Evolutionary conservation across 53 echinoderm and acorn worm species (phyloP).

Genomic region (Henricia sp.): DNA sequence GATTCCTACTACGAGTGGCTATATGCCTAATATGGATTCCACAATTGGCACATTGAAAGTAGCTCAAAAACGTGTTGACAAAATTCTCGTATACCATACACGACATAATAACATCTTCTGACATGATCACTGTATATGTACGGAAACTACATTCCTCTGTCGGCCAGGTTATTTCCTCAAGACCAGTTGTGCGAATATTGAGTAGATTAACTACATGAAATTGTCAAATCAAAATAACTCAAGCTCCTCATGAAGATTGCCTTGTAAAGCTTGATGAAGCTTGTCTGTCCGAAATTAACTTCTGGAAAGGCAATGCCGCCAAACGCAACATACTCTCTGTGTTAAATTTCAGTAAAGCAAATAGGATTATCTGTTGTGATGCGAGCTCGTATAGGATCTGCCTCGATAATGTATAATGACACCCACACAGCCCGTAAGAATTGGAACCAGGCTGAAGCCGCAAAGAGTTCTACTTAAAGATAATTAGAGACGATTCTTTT

Average conservation of each 20-base stretch:
- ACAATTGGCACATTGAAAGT: neutral
- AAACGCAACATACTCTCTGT: neutral
- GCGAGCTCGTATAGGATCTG: slow-evolving; percentile 23
- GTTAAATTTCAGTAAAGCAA: neutral
- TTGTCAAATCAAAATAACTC: neutral
- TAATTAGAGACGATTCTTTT: slow-evolving; percentile 23
- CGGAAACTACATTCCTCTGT: slow-evolving; percentile 8
- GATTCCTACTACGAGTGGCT: slow-evolving; percentile 1
- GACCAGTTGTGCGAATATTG: slow-evolving; percentile 19
- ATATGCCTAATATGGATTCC: slow-evolving; percentile 1
- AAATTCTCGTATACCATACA: neutral
- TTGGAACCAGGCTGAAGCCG: slow-evolving; percentile 32
- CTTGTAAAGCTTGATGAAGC: neutral
- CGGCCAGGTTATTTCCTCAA: slow-evolving; percentile 7
- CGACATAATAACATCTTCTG: neutral
- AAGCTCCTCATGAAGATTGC: neutral
- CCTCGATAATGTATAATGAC: slow-evolving; percentile 12
- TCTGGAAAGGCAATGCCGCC: slow-evolving; percentile 1
- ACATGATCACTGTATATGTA: neutral
- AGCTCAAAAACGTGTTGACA: neutral
- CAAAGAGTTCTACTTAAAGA: slow-evolving; percentile 46
- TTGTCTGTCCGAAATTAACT: neutral
- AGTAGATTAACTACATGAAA: neutral
- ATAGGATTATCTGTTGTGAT: slow-evolving; percentile 27
- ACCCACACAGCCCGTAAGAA: slow-evolving; percentile 37